Evolutionary conservation across 2,113 vertebrate genomes (phyloP), one percentile per base, ranked within the genome.

Genomic region (Cyphomyrus discorhynchus): DNA sequence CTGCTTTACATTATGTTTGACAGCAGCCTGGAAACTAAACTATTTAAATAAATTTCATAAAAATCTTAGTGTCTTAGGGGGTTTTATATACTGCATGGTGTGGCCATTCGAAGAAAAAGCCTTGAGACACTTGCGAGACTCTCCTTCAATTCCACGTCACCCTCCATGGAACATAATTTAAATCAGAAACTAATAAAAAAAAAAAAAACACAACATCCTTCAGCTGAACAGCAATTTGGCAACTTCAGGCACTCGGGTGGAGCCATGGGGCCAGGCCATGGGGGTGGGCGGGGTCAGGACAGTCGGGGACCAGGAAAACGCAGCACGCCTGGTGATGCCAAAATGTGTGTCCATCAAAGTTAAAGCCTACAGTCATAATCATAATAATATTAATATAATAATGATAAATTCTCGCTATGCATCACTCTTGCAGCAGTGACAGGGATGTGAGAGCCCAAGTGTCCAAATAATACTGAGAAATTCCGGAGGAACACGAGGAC

Each of bases 391-490:
- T 77, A 77, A 77, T 77, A 77, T 39, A 77, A 77, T 35, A 74
- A 35, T 35, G 11, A 39, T 35, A 42, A 77, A 39, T 19, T 39
- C 74, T 77, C 13, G 74, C 31, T 39, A 77, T 77, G 5, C 74
- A 77, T 42, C 74, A 77, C 31, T 77, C 35, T 77, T 2, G 1
- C 15, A 19, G 19, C 31, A 42, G 15, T 42, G 21, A 52, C 53
- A 24, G 7, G 27, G 52, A 62, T 2, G 35, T 5, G 89, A 90
- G 86, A 52, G 21, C 5, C 74, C 90, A 66, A 66, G n/a, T 87
- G 13, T 35, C 85, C 90, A 82, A 70, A 52, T 90, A 85, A 91
- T 56, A 91, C 92, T 89, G n/a, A 91, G 70, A 39, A 46, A 15
- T 9, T 66, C 24, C 50, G 5, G 74, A 15, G 27, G 27, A 31